These are phyloP conservation scores for Habropoda laboriosa DNA, from an alignment of 1,140 invertebrate genomes.

Conservation along the genomic window DNA sequence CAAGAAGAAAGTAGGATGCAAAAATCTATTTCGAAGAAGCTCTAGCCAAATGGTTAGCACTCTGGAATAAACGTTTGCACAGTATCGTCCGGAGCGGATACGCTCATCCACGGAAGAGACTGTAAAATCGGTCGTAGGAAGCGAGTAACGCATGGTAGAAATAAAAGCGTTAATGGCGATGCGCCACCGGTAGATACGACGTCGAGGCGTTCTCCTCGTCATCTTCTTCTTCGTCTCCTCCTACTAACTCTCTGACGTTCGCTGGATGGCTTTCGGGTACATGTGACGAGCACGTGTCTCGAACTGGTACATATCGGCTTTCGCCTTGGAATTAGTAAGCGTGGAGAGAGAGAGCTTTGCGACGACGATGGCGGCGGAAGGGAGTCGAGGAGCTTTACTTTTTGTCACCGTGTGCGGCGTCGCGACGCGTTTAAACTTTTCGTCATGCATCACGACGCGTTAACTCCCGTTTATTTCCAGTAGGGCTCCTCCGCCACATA, in stretches of 20 bases:
- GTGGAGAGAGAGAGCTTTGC: neutral
- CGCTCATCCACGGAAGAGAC: conserved; percentile 68
- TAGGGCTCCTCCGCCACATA: conserved; percentile 35
- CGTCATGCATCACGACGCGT: conserved; percentile 62
- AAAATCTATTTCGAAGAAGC: too few relatives aligned
- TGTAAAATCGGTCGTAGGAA: conserved; percentile 74
- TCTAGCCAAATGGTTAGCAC: too few relatives aligned
- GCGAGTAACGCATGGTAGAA: conserved; percentile 66
- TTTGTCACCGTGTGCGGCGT: conserved; percentile 65
- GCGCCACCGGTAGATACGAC: conserved; percentile 57
- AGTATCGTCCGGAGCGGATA: conserved; percentile 54
- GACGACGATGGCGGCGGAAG: conserved; percentile 35
- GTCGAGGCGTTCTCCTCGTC: conserved; percentile 41
- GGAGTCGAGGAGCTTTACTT: conserved; percentile 45
- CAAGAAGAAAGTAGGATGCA: too few relatives aligned
- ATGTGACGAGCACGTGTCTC: conserved; percentile 80
- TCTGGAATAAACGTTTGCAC: conserved; percentile 26
- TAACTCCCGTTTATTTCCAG: conserved; percentile 65
- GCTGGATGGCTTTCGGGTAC: conserved; percentile 61
- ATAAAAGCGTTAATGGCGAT: conserved; percentile 79
- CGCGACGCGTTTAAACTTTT: conserved; percentile 64
- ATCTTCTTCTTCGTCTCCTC: conserved; percentile 25
- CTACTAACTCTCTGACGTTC: conserved; percentile 45
- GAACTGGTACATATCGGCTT: conserved; percentile 66
- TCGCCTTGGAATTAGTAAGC: conserved; percentile 64